Evolutionary conservation across 2,888 invertebrate genomes (phyloP).

Genomic region (Chalcis sispes): DNA sequence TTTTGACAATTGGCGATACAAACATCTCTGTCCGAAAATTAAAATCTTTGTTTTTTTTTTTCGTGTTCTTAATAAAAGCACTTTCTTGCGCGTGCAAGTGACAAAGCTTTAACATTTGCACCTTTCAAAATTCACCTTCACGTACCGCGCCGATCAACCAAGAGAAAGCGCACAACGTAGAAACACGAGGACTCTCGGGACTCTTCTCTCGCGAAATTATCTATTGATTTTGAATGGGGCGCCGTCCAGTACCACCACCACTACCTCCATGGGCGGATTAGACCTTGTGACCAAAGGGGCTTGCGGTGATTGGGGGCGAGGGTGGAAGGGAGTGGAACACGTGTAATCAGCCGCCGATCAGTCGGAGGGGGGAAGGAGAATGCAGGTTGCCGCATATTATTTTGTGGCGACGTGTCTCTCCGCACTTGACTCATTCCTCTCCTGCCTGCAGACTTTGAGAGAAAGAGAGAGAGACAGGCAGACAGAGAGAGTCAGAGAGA

Average conservation of each 20-base stretch:
- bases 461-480: neutral
- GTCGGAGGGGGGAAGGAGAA: neutral
- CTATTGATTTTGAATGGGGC: slow-evolving; percentile 73
- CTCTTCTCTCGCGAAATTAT: slow-evolving; percentile 66
- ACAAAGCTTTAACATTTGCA: too few species aligned
- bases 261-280: slow-evolving; percentile 74
- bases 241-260: slow-evolving; percentile 69
- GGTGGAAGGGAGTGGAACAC: slow-evolving; percentile 66
- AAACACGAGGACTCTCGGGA: too few species aligned
- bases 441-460: slow-evolving; percentile 58
- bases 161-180: too few species aligned
- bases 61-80: too few species aligned
- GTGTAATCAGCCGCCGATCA: slow-evolving; percentile 74
- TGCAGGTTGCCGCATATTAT: slow-evolving; percentile 69
- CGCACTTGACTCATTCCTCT: neutral
- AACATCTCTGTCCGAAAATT: too few species aligned
- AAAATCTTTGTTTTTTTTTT: too few species aligned
- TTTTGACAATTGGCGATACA: too few species aligned
- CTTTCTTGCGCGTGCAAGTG: too few species aligned
- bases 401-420: slow-evolving; percentile 59
- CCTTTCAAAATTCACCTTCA: too few species aligned
- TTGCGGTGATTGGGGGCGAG: slow-evolving; percentile 71
- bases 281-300: slow-evolving; percentile 73
- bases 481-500: too few species aligned
- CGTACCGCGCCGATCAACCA: too few species aligned